Evolutionary conservation across 2,113 vertebrate species (phyloP), one percentile per base, ranked within the genome.

Genomic region (Hippocampus zosterae): DNA sequence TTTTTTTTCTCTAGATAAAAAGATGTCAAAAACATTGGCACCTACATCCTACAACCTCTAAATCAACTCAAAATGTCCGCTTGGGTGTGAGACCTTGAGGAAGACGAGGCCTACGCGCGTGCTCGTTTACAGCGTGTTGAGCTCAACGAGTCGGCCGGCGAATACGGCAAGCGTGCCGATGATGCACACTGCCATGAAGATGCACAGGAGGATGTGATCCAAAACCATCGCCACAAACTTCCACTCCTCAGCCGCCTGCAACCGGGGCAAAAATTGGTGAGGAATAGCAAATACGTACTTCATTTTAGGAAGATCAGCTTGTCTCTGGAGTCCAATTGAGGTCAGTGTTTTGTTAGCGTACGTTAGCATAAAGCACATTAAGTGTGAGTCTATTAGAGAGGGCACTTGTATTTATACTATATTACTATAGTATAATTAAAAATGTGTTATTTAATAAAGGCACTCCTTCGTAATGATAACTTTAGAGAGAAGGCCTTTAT

Each of bases 201-300:
- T 92, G 6, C 93, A 96, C 6, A 99, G 94, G 79, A 99, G 93
- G 83, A 99, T 94, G 88, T 98, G 97, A 84, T 99, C 97, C 85
- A 98, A 76, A 53, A 99, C 97, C 97, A 99, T 99, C 0, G 97
- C 97, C 0, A 99, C 97, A 1, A 96, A 99, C 87, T 98, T 99
- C 97, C 97, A 99, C 84, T 99, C 97, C 87, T 98, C 97, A 0
- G 95, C 91, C 3, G 96, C 97, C 97, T 98, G 72, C 2, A 74
- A 53, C 0, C 9, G 64, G 1, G 50, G 62, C 0, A 10, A 64
- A 55, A 1, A 12, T 46, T 46, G 12, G 13, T 46, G 46, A 48
- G 15, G 18, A 48, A 48, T 16, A 48, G 15, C 16, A 19, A 48
- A 16, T 19, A 48, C 15, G 4, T 48, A 48, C 15, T 16, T 48